phyloP scores from a whole-genome alignment of 1,140 invertebrate species.

The Drosophila parvula region DNA sequence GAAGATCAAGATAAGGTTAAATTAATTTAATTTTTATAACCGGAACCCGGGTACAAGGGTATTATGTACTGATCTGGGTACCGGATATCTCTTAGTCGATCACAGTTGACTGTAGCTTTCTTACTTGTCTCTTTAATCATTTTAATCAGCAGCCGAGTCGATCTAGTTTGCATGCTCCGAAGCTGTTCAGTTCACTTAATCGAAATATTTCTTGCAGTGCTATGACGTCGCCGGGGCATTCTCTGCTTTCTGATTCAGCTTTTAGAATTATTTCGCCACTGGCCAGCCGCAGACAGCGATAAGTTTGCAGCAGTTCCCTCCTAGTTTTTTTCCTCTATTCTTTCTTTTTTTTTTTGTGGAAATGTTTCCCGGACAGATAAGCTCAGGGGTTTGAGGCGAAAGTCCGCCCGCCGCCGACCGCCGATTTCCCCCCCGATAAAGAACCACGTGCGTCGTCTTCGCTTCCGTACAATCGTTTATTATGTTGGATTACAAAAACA shows the following conservation, averaged over 20 bases:
- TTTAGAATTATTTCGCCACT: slow-evolving; percentile 25
- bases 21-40: too few relatives aligned
- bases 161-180: background rate
- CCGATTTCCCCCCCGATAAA: slow-evolving; percentile 32
- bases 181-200: background rate
- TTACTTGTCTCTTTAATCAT: too few relatives aligned
- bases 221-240: slow-evolving; percentile 22
- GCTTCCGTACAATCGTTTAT: slow-evolving; percentile 64
- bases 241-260: slow-evolving; percentile 27
- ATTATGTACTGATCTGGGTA: too few relatives aligned
- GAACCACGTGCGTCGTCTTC: slow-evolving; percentile 50
- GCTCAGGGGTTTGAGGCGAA: slow-evolving; percentile 31
- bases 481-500: slow-evolving; percentile 50
- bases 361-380: slow-evolving; percentile 34
- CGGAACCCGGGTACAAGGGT: too few relatives aligned
- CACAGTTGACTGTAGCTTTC: too few relatives aligned
- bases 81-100: too few relatives aligned
- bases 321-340: background rate
- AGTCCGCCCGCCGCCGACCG: slow-evolving; percentile 24
- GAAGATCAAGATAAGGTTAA: background rate
- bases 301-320: slow-evolving; percentile 18
- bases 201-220: background rate
- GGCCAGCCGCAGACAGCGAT: slow-evolving; percentile 31
- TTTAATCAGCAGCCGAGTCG: background rate
- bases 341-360: slow-evolving; percentile 4